Conservation (phyloP, 2,888 invertebrate genomes). For the Nephrocerus scutellatus region DNA sequence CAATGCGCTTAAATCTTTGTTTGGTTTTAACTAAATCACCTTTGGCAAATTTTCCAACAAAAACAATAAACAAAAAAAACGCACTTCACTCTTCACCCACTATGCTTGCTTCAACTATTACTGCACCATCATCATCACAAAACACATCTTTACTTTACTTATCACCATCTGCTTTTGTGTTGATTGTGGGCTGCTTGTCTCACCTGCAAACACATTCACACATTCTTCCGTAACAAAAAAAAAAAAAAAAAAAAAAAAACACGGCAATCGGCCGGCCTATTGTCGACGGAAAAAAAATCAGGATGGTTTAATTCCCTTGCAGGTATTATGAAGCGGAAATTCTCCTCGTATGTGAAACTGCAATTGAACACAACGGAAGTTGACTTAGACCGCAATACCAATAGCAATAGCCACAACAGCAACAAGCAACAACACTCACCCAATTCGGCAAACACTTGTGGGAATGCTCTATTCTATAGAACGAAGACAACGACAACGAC, state of each 20-base stretch:
- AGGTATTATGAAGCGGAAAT: constrained; percentile 69
- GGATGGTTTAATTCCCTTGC: constrained; percentile 64
- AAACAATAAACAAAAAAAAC: background rate
- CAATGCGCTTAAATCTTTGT: no score
- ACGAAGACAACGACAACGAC: constrained; percentile 17
- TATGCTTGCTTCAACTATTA: background rate
- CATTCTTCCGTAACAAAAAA: background rate
- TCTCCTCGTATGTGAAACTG: constrained; percentile 76
- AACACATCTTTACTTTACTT: constrained; percentile 1
- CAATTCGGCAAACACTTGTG: no score
- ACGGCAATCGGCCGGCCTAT: no score
- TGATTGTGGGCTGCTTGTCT: no score
- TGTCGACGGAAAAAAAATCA: no score
- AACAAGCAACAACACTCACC: constrained; percentile 11
- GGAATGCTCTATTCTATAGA: constrained; percentile 5
- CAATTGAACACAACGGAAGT: constrained; percentile 54
- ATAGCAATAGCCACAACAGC: no score
- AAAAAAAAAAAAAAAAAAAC: background rate
- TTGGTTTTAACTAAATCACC: no score
- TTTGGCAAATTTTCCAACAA: background rate
- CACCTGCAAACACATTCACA: constrained; percentile 1
- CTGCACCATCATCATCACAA: constrained; percentile 5
- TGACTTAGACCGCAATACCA: constrained; percentile 9
- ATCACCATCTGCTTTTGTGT: no score
- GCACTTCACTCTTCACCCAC: background rate